Conservation (phyloP, 1,140 invertebrate genomes). For the Daktulosphaira vitifoliae region DNA sequence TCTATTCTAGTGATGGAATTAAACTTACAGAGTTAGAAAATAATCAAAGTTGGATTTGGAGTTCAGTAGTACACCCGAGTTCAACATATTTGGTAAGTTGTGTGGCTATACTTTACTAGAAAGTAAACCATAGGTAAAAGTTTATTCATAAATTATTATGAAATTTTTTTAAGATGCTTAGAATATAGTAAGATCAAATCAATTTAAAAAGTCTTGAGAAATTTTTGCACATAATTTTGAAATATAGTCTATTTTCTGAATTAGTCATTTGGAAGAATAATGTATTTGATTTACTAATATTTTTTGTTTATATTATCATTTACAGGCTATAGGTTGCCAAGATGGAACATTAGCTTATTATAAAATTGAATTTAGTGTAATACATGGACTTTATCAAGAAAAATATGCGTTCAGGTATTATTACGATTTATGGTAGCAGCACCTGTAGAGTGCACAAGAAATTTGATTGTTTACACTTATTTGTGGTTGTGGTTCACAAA, state of each 20-base stretch:
- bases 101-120: no score
- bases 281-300: no score
- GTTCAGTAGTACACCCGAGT: slow-evolving; percentile 64
- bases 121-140: not conserved
- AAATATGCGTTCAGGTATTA: slow-evolving; percentile 67
- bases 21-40: slow-evolving; percentile 64
- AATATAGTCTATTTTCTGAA: no score
- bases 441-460: not conserved
- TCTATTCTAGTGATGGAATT: slow-evolving; percentile 80
- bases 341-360: slow-evolving; percentile 92
- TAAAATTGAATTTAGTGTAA: slow-evolving; percentile 83
- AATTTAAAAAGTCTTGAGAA: no score
- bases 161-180: no score
- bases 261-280: no score
- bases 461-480: not conserved
- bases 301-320: slow-evolving; percentile 35
- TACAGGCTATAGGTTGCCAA: slow-evolving; percentile 82
- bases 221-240: no score
- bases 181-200: no score
- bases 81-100: slow-evolving; percentile 61
- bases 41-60: slow-evolving; percentile 80
- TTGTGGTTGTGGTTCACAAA: slow-evolving; percentile 18
- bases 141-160: no score
- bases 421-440: not conserved
- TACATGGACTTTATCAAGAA: slow-evolving; percentile 90